Percentiles rank a stretch among this genome's conserved stretches.
Conservation (phyloP, 2,797 vertebrate genomes). For the Thripadectes ignobilis region DNA sequence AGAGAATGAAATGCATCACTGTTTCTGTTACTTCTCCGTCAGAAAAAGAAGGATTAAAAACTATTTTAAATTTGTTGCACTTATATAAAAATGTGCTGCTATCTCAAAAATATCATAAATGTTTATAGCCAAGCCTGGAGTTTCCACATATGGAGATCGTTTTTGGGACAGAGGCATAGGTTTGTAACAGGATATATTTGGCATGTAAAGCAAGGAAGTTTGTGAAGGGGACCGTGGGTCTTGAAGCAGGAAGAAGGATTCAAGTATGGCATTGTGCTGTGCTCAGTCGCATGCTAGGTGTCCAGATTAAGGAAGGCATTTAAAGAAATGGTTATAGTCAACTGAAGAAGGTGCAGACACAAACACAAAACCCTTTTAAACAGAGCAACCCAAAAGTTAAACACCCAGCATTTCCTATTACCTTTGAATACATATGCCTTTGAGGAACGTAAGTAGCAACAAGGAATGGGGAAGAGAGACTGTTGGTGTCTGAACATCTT, state of each 20-base stretch:
- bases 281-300: not conserved
- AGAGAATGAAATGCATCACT: not conserved
- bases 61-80: not conserved
- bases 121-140: not conserved
- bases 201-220: not conserved
- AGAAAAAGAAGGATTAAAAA: not conserved
- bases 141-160: rapidly evolving
- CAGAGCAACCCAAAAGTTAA: not conserved
- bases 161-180: not conserved
- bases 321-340: not conserved
- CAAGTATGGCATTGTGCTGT: not conserved
- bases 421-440: not conserved
- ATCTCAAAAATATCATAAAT: not conserved
- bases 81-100: not conserved
- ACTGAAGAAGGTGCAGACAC: not conserved
- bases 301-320: not conserved
- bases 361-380: not conserved
- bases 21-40: not conserved
- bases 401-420: not conserved
- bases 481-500: not conserved
- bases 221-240: not conserved
- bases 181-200: not conserved
- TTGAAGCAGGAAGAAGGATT: not conserved
- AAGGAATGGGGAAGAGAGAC: not conserved
- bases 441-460: not conserved